A percentile compares a stretch with the other conserved stretches of the same genome.
These are phyloP conservation scores for Ditula angustiorana DNA, from an alignment of 2,888 invertebrate species.

Conservation along the genomic window DNA sequence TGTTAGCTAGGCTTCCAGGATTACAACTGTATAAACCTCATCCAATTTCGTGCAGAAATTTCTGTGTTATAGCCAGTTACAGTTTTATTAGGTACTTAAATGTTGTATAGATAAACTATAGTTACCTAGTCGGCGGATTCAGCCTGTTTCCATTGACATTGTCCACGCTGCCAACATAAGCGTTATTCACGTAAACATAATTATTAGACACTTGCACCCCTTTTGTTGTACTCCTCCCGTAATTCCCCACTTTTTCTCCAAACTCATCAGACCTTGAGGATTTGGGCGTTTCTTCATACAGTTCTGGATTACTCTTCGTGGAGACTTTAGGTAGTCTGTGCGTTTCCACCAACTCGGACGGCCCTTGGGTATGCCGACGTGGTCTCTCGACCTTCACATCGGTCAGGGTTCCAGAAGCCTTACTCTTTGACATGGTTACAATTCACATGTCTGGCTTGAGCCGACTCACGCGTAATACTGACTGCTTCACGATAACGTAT, in stretches of 20 bases:
- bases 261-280: neutral
- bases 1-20: too few relatives aligned
- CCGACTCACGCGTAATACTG: constrained; percentile 5
- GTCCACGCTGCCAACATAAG: constrained; percentile 65
- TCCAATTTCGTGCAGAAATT: too few relatives aligned
- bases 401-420: constrained; percentile 10
- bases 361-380: constrained; percentile 45
- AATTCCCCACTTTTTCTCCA: neutral
- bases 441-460: constrained; percentile 14
- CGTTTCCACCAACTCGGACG: constrained; percentile 37
- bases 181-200: constrained; percentile 70
- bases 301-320: constrained; percentile 42
- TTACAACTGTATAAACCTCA: too few relatives aligned
- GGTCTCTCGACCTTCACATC: constrained; percentile 33
- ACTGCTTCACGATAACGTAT: neutral
- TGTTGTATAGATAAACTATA: constrained; percentile 17
- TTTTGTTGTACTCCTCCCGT: neutral
- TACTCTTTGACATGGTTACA: neutral
- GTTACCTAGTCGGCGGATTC: constrained; percentile 60
- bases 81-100: too few relatives aligned
- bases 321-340: constrained; percentile 44
- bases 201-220: constrained; percentile 51
- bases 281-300: neutral
- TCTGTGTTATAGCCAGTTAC: too few relatives aligned
- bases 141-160: constrained; percentile 52